phyloP scores from a whole-genome alignment of 2,113 vertebrate genomes.

The Alethe castanea region DNA sequence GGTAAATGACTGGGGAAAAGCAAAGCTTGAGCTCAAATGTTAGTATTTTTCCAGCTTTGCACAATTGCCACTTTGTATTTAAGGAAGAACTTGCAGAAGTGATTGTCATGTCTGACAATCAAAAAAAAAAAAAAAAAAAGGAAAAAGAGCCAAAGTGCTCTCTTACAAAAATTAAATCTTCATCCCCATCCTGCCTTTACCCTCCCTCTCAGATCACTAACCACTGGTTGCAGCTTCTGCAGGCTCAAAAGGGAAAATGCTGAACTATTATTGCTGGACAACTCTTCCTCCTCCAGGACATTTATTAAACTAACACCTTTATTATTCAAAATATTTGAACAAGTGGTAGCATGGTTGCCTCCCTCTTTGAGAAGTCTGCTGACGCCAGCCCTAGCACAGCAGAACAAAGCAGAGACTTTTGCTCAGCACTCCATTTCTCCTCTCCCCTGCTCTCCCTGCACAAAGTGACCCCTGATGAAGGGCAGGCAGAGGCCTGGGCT shows the following conservation, averaged over 20 bases:
- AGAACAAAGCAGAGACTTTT: not conserved
- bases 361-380: not conserved
- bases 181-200: not conserved
- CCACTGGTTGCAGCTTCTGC: not conserved
- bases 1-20: not conserved
- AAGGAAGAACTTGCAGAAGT: not conserved
- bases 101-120: not conserved
- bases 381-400: not conserved
- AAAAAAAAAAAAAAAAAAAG: not conserved
- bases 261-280: not conserved
- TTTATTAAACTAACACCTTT: conserved; percentile 22
- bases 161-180: not conserved
- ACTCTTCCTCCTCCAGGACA: not conserved
- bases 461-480: not conserved
- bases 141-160: not conserved
- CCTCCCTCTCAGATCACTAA: not conserved
- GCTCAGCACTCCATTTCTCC: not conserved
- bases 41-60: not conserved
- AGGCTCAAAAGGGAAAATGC: not conserved
- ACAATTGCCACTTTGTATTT: not conserved
- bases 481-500: not conserved
- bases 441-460: not conserved
- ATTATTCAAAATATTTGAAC: conserved; percentile 61
- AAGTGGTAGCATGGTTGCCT: not conserved
- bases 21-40: not conserved